Percentiles rank a stretch among this genome's conserved stretches.
These are phyloP conservation scores for Oxytorus armatus DNA, from an alignment of 2,888 invertebrate species.

Conservation along the genomic window DNA sequence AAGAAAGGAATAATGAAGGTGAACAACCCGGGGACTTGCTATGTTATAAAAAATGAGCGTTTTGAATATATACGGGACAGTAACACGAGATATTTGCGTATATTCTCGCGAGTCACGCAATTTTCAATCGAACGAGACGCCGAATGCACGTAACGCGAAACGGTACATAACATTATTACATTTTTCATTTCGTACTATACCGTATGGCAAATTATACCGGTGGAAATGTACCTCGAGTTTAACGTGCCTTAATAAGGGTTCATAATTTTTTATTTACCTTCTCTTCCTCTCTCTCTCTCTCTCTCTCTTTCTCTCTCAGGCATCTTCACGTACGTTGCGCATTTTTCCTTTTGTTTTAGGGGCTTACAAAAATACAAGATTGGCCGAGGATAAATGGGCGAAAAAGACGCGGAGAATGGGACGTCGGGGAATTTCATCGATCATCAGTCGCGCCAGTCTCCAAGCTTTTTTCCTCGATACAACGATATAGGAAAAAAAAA, in stretches of 20 bases:
- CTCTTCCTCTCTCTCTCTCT: not conserved
- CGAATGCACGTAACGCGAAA: constrained; percentile 34
- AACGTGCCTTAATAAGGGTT: constrained; percentile 33
- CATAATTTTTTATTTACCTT: constrained; percentile 6
- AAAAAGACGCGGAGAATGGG: constrained; percentile 11
- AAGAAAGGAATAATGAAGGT: not conserved
- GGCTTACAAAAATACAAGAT: not conserved
- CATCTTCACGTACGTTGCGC: not conserved
- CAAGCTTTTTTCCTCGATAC: not conserved
- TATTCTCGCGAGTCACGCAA: constrained; percentile 30
- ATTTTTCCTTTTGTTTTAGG: not conserved
- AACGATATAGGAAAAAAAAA: not conserved
- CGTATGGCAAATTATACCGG: constrained; percentile 34
- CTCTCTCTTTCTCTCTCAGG: not conserved
- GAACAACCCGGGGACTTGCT: not conserved
- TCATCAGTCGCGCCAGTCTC: constrained; percentile 5
- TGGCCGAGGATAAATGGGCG: constrained; percentile 9
- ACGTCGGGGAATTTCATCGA: constrained; percentile 30
- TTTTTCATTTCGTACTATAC: not conserved
- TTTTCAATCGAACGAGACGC: constrained; percentile 32
- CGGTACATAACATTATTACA: not conserved
- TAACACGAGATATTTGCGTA: constrained; percentile 1
- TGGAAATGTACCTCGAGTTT: constrained; percentile 7
- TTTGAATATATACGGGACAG: not conserved
- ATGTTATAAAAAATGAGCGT: not conserved